Percentiles rank a stretch among this genome's conserved stretches.
Conservation (phyloP, 1,140 invertebrate species). For the Pseudomyrmex pallidus region DNA sequence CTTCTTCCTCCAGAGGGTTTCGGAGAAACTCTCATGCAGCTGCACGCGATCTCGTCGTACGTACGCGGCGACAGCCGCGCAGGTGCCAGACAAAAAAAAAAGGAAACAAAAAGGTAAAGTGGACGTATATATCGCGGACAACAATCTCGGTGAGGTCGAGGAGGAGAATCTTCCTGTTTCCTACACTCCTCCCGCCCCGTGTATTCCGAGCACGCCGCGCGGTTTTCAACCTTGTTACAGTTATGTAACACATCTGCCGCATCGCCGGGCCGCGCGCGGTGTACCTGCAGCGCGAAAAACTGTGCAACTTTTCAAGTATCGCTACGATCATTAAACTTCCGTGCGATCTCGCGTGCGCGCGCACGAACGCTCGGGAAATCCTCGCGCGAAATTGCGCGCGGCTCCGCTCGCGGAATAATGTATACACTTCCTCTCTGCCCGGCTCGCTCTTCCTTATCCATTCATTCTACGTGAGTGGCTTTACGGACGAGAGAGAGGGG, state of each 20-base stretch:
- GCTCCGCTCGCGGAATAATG: slow-evolving; percentile 51
- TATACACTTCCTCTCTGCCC: slow-evolving; percentile 29
- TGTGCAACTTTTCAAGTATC: slow-evolving; percentile 69
- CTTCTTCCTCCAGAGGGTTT: background rate
- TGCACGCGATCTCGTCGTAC: slow-evolving; percentile 11
- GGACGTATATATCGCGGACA: slow-evolving; percentile 27
- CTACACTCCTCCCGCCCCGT: too few species aligned
- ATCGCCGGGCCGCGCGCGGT: background rate
- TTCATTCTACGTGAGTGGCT: slow-evolving; percentile 73
- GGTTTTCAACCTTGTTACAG: slow-evolving; percentile 71
- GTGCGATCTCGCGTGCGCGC: background rate
- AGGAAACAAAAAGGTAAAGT: slow-evolving; percentile 11
- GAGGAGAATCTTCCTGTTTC: background rate
- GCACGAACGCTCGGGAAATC: slow-evolving; percentile 44
- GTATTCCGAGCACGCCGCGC: slow-evolving; percentile 66
- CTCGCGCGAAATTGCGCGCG: slow-evolving; percentile 62
- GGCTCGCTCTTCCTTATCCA: slow-evolving; percentile 63
- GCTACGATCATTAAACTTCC: slow-evolving; percentile 67
- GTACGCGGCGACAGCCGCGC: background rate
- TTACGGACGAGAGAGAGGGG: slow-evolving; percentile 31
- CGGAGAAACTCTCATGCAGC: background rate
- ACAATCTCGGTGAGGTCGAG: slow-evolving; percentile 50
- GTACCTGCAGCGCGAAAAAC: slow-evolving; percentile 49
- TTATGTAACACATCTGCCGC: slow-evolving; percentile 67
- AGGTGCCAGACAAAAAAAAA: background rate